phyloP scores from a whole-genome alignment of 2,888 invertebrate species.

The Resseliella maxima region DNA sequence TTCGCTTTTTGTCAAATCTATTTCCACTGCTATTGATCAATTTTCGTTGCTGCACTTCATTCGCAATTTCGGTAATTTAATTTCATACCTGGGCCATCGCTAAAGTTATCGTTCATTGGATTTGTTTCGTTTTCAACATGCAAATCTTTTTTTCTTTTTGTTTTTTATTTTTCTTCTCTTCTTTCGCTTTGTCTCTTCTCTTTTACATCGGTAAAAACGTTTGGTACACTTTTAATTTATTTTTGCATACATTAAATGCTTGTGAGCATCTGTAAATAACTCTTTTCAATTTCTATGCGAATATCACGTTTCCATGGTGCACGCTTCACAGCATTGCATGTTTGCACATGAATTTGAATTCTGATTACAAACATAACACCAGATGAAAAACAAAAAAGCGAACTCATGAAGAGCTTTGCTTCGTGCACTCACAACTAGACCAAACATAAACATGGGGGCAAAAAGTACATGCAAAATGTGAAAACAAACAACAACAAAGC shows the following conservation, averaged over 20 bases:
- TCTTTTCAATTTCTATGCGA: constrained; percentile 12
- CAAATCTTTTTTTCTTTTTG: not conserved
- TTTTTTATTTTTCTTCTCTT: not conserved
- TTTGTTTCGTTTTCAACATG: not conserved
- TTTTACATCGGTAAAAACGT: too few species aligned
- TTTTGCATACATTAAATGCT: constrained; percentile 45
- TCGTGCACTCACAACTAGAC: not conserved
- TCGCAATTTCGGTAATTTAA: constrained; percentile 33
- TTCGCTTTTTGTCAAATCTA: not conserved
- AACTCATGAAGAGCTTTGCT: constrained; percentile 17
- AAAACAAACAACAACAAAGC: not conserved
- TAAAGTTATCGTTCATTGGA: not conserved
- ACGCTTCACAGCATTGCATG: not conserved
- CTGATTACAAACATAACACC: constrained; percentile 14
- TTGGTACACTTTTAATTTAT: constrained; percentile 41
- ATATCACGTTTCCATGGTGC: constrained; percentile 42
- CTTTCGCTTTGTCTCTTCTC: not conserved
- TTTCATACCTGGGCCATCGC: not conserved
- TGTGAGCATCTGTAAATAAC: constrained; percentile 38
- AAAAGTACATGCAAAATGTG: not conserved
- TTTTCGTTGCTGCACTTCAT: not conserved
- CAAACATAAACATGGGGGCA: not conserved
- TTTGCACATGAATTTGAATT: constrained; percentile 39
- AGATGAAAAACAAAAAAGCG: too few species aligned
- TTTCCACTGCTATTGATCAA: not conserved